Base-by-base conservation (phyloP, 2,797 vertebrate genomes). In the Brachymystax lenok region DNA sequence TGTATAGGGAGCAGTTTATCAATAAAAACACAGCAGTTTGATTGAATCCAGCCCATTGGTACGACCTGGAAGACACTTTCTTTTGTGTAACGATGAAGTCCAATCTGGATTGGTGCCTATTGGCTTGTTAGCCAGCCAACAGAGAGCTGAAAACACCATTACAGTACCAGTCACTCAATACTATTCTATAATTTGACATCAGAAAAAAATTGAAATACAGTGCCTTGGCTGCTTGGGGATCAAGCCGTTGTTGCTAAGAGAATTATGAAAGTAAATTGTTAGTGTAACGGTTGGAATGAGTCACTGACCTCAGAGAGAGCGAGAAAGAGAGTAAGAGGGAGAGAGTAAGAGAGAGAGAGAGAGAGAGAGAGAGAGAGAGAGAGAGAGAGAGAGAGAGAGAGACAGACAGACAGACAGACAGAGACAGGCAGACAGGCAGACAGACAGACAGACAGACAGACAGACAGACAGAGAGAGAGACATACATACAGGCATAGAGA, bases 281-380 rank as follows among this genome's bases (percentile, higher is more conserved):
- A 46, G 10, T 46, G 40, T 10, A 46, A 46, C 40, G 3, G 40
- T 46, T 46, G 40, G 40, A 64, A 74, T 74, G 69, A 69, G 40
- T 13, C 40, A 46, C 40, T 46, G 40, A 46, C 40, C 2, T 28
- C 19, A 77, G 75, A 40, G 4, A 66, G 51, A 77, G 4, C 0
- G 40, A 50, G 35, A 70, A 7, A 21, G 40, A 63, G 56, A 51
- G 73, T 50, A 21, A 24, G 69, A 68, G 59, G 61, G 69, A 52
- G 69, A 70, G 52, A 70, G 63, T 64, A 69, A 71, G 52, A 64
- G 74, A 75, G 46, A 75, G 59, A 30, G 69, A 75, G 21, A 67
- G 50, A 73, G 67, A 71, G 66, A 75, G 64, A 75, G 64, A 76
- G 12, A 33, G 16, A 19, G 28, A 30, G 16, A 33, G 5, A 68